Evolutionary conservation across 2,888 invertebrate genomes (phyloP), one percentile per base, ranked within the genome.

Genomic region (Andrena minutula): DNA sequence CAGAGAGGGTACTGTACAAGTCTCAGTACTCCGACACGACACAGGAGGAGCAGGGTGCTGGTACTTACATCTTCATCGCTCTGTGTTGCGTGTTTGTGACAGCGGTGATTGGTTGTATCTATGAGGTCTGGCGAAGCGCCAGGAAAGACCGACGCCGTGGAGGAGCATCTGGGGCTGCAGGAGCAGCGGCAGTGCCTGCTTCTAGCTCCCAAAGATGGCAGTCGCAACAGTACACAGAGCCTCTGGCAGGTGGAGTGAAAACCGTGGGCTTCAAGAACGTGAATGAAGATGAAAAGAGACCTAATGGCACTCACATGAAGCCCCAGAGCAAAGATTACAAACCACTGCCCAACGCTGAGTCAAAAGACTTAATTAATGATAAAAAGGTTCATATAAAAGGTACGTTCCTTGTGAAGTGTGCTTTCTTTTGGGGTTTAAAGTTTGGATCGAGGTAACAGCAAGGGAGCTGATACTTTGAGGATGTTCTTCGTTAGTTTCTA

Each of bases 51-150:
- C 97, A 97, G 90, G 96, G 96, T 75, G 96, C 97, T 2, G 95
- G 95, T 0, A 96, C 97, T 94, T 96, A 97, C 88, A 95, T 98
- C 78, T 97, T 98, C 90, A 96, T 98, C 85, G 96, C 96, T 1
- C 95, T 98, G 61, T 96, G 97, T 51, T 95, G 96, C 53, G 95
- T 98, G 81, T 97, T 98, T 92, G 94, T 97, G 58, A 94, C 96
- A 23, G 96, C 96, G 90, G 95, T 96, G 12, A 93, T 97, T 76
- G 96, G 96, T 80, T 95, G 96, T 84, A 94, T 95, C 68, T 97
- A 97, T 89, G 98, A 97, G 89, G 95, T 96, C 64, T 94, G 95
- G 88, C 87, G 93, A 23, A 92, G 92, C 77, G 91, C 93, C 7
- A 82, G 92, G 47, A 91, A 93, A 68, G 92, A 92, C 77, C 89